Evolutionary conservation across 2,888 invertebrate species (phyloP), one percentile per base, ranked within the genome.

Genomic region (Papilio demoleus): DNA sequence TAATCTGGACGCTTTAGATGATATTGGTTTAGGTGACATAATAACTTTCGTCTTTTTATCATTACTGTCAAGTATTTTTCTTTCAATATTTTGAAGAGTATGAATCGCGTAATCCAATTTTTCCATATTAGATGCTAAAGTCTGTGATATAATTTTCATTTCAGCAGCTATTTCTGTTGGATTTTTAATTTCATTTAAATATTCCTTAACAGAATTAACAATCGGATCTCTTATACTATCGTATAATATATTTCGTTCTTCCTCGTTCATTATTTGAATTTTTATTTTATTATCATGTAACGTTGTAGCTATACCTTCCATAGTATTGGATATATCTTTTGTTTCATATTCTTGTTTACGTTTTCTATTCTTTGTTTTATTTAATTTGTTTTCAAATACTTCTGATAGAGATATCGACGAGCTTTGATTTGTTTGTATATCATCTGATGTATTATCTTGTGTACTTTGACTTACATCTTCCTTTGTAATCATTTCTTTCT

Each of bases 251-350:
- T 81, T 77, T 74, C 86, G 91, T 45, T 90, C 90, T 70, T 78
- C 79, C 14, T 88, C 87, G 65, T 87, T 88, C 90, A 91, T 92
- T 31, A 92, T 79, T 73, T 88, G 87, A 73, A 90, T 81, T 85
- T 91, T 91, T 68, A 91, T 87, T 72, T 81, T 85, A 12, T 80
- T 82, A 47, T 75, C 69, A 24, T 82, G 77, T 45, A 78, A 76
- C n/a, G 88, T 87, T 1, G 84, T 83, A 1, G 88, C 88, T 24
- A 90, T 71, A 34, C 87, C 89, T 77, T 90, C 87, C 68, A 91
- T 86, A 8, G 89, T 88, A 71, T 88, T 87, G 0, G 90, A 88
- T 61, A 85, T 71, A 24, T 77, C 67, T 38, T 84, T 86, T 68
- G 75, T 76, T 19, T 74, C 76, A 50, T 76, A 76, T 11, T 73